phyloP scores from a whole-genome alignment of 2,888 invertebrate species.

The Tipula lateralis region DNA sequence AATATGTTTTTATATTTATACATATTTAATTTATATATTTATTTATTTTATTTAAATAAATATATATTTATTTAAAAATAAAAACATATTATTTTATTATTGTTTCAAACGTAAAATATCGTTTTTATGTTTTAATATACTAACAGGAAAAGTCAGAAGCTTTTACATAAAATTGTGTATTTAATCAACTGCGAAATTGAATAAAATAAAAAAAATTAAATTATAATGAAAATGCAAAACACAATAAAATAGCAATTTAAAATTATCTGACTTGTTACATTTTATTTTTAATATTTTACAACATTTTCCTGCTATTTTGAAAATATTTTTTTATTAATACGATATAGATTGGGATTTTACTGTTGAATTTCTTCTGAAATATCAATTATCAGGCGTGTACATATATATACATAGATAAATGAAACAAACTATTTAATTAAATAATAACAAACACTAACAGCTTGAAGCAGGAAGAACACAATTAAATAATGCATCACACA shows the following conservation, averaged over 20 bases:
- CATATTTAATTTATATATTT: not conserved
- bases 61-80: conserved; percentile 2
- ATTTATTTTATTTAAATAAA: not conserved
- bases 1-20: not conserved
- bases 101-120: not conserved
- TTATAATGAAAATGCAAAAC: not conserved
- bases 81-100: not conserved
- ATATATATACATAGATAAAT: too few species aligned
- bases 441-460: too few species aligned
- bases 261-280: not conserved
- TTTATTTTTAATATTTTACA: not conserved
- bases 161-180: not conserved
- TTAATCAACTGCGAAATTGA: not conserved
- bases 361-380: not conserved
- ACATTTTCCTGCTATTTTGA: not conserved
- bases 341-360: not conserved
- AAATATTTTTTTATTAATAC: not conserved
- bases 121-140: not conserved
- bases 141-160: not conserved
- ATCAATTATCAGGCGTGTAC: too few species aligned
- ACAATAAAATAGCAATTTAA: not conserved
- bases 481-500: too few species aligned
- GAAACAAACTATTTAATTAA: too few species aligned
- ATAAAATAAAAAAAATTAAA: not conserved
- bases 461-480: too few species aligned